These are phyloP conservation scores for Sphenodon punctatus DNA, from an alignment of 2,797 vertebrate species.

Conservation along the genomic window DNA sequence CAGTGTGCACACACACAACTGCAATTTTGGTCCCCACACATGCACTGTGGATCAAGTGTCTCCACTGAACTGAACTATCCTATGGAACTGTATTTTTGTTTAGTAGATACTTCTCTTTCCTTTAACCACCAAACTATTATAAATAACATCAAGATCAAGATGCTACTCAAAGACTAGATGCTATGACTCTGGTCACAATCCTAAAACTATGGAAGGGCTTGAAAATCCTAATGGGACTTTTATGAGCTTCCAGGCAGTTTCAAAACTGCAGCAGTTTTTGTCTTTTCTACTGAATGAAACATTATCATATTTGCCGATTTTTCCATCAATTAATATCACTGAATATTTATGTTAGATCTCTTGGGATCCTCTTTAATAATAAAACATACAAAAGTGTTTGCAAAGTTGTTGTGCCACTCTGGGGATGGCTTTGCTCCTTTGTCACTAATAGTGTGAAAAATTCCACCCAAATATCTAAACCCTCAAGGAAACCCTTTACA, in stretches of 20 bases:
- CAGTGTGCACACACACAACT: too few relatives aligned
- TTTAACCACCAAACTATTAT: background rate
- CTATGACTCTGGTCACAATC: too few relatives aligned
- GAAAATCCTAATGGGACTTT: too few relatives aligned
- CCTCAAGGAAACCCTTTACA: background rate
- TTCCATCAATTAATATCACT: background rate
- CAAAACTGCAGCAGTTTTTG: too few relatives aligned
- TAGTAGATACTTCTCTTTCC: background rate
- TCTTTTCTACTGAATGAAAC: background rate
- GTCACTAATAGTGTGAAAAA: background rate
- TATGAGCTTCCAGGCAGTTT: too few relatives aligned
- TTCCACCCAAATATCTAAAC: constrained; percentile 4
- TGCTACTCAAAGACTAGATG: background rate
- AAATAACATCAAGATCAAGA: background rate
- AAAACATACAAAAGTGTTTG: background rate
- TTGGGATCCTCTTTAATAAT: background rate
- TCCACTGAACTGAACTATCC: background rate
- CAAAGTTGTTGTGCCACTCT: too few relatives aligned
- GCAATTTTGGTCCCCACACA: too few relatives aligned
- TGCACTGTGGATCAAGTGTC: background rate
- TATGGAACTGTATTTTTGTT: background rate
- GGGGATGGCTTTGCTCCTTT: background rate
- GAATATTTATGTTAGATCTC: background rate
- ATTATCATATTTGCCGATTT: background rate
- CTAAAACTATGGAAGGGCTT: too few relatives aligned